Percentiles rank a stretch among this genome's conserved stretches.
Evolutionary conservation across 92 coral and sea anemone genomes (phyloP).

Genomic region (Ricordea florida): DNA sequence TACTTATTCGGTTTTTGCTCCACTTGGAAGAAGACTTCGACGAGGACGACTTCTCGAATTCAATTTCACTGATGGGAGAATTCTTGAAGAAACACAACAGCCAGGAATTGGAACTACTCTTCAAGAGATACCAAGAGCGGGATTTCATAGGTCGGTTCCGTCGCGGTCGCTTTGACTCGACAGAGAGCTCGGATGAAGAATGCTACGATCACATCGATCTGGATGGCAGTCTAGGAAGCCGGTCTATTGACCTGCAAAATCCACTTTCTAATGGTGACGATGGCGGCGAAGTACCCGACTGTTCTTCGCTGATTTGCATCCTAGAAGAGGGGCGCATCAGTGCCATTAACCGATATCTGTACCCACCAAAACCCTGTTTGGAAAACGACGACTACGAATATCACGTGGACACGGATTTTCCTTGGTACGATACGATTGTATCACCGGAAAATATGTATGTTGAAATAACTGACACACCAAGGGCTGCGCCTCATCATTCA

Average conservation of each 20-base stretch:
- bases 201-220: neutral
- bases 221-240: neutral
- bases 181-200: neutral
- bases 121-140: neutral
- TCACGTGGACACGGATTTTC: too few species aligned
- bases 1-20: slow-evolving; percentile 56
- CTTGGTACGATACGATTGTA: too few species aligned
- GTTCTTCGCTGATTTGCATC: too few species aligned
- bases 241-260: neutral
- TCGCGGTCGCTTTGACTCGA: neutral
- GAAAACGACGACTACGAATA: too few species aligned
- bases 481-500: too few species aligned
- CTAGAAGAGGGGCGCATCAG: too few species aligned
- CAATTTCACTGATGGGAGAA: slow-evolving; percentile 69
- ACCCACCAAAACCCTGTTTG: too few species aligned
- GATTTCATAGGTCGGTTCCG: neutral
- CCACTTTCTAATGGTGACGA: too few species aligned
- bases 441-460: too few species aligned
- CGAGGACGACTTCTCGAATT: slow-evolving; percentile 77
- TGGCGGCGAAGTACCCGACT: too few species aligned
- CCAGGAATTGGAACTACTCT: neutral
- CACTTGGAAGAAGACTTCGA: slow-evolving; percentile 63
- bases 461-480: too few species aligned
- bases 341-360: too few species aligned
- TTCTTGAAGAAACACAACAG: slow-evolving; percentile 41